Evolutionary conservation across 2,797 vertebrate species (phyloP), one percentile per base, ranked within the genome.

Genomic region (Enoplosus armatus): DNA sequence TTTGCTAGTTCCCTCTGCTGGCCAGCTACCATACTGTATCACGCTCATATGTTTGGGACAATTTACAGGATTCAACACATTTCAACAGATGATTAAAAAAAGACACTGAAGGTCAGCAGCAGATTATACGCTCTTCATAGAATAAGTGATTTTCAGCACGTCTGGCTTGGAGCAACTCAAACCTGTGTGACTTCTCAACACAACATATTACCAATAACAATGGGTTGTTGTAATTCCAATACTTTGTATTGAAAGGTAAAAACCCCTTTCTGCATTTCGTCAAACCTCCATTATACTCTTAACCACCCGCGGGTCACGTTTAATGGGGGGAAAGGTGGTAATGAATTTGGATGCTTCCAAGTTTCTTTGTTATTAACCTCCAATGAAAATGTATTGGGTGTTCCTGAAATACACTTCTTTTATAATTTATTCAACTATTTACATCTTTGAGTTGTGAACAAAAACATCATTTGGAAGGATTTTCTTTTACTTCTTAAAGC

Each of bases 1-100:
- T 88, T 92, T 84, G 56, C 75, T 92, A 88, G 87, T 93, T 92
- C 93, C 94, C 92, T 93, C 94, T 95, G 85, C 94, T 95, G 94
- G 94, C 74, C 85, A 53, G 80, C 82, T 65, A 33, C 75, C 41
- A 86, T 80, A 90, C 78, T 87, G 79, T 89, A 70, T 61, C 41
- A 27, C 16, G 1, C 16, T 33, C n/a, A 37, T 16, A 33, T 31
- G 37, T 61, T 58, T 35, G 29, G 22, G 37, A 68, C 8, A 43
- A 15, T 66, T 74, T 15, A 58, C 56, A 75, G 43, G 51, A 47
- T 64, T 67, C 12, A 63, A 41, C 35, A 37, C 6, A 48, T 70
- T 71, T 66, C n/a, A 82, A n/a, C 20, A 53, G 4, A 50, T 61
- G 62, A 22, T 35, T 11, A 63, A 45, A 58, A 43, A 75, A 53